Evolutionary conservation across 2,113 vertebrate genomes (phyloP).

Genomic region (Falcunculus frontatus): DNA sequence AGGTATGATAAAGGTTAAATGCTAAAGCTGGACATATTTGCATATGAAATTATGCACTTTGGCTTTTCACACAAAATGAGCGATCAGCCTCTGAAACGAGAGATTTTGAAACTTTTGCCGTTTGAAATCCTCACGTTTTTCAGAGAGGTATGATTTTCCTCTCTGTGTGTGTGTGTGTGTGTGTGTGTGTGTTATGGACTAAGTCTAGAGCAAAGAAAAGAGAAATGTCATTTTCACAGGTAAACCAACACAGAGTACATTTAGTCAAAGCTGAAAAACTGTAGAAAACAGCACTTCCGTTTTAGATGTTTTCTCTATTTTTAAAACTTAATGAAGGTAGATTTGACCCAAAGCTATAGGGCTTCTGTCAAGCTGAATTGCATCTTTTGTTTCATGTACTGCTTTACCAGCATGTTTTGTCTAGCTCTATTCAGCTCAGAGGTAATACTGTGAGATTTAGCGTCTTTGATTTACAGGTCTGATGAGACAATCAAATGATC

Average conservation of each 20-base stretch:
- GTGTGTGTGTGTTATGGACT: not conserved
- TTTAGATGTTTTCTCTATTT: not conserved
- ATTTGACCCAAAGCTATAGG: conserved; percentile 15
- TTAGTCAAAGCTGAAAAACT: not conserved
- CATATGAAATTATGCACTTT: not conserved
- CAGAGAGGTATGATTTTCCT: not conserved
- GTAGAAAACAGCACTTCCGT: not conserved
- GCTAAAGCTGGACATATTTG: not conserved
- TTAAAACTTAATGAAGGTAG: not conserved
- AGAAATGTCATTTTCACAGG: not conserved
- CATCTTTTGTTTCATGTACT: not conserved
- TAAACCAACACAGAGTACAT: not conserved
- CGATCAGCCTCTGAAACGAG: not conserved
- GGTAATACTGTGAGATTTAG: not conserved
- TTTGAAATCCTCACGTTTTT: not conserved
- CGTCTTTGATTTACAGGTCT: conserved; percentile 9
- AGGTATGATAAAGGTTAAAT: not conserved
- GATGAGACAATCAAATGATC: conserved; percentile 15
- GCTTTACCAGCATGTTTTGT: conserved; percentile 22
- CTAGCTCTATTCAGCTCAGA: conserved; percentile 33
- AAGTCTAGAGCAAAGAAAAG: not conserved
- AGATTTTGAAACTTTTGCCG: not conserved
- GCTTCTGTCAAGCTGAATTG: not conserved
- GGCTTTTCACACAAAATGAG: not conserved
- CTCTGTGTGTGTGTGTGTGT: not conserved